These are phyloP conservation scores for Cephonodes hylas DNA, from an alignment of 2,888 invertebrate genomes.

Conservation along the genomic window DNA sequence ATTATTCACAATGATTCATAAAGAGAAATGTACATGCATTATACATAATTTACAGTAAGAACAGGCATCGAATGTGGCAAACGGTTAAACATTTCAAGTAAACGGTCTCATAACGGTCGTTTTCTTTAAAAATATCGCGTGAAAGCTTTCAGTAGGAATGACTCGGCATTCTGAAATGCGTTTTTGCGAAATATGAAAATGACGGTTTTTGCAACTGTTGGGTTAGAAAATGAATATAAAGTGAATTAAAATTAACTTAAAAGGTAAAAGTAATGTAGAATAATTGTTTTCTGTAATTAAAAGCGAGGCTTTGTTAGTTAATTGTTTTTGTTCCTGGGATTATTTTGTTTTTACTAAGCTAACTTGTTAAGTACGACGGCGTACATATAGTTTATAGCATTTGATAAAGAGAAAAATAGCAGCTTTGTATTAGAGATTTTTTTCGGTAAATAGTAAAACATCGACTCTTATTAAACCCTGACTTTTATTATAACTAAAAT, in stretches of 20 bases:
- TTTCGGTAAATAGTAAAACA: too few relatives aligned
- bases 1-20: neutral
- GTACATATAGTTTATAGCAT: too few relatives aligned
- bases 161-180: slow-evolving; percentile 48
- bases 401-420: too few relatives aligned
- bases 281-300: slow-evolving; percentile 8
- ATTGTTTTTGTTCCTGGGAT: neutral
- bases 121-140: slow-evolving; percentile 58
- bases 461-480: too few relatives aligned
- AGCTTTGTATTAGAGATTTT: too few relatives aligned
- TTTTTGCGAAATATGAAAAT: slow-evolving; percentile 27
- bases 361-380: too few relatives aligned
- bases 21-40: slow-evolving; percentile 10
- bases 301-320: neutral
- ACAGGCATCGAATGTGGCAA: slow-evolving; percentile 31
- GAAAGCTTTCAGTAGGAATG: slow-evolving; percentile 43
- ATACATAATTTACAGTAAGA: slow-evolving; percentile 20
- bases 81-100: slow-evolving; percentile 43
- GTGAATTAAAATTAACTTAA: slow-evolving; percentile 25
- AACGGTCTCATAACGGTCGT: slow-evolving; percentile 34
- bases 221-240: slow-evolving; percentile 28
- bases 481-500: too few relatives aligned
- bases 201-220: slow-evolving; percentile 21
- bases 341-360: neutral
- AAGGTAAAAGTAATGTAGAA: slow-evolving; percentile 20